Base-by-base conservation (phyloP, 2,888 invertebrate genomes). In the Cephus pulcher region DNA sequence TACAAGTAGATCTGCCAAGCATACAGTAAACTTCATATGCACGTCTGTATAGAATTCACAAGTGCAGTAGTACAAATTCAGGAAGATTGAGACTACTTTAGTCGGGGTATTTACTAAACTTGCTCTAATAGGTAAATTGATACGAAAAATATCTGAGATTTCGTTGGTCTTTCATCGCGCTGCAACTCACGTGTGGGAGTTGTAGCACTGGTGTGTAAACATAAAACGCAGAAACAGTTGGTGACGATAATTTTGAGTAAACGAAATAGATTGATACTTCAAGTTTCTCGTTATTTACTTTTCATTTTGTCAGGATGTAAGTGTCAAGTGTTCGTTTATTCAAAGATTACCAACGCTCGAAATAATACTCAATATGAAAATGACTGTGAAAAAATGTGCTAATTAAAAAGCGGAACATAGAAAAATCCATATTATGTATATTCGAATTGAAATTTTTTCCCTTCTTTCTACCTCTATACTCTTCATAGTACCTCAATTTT, bases 241-340 rank as follows among this genome's bases (percentile, higher is more conserved):
- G 34, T 34, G 35, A 74, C 15, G 35, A 74, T 34, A 74, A 74
- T 35, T 9, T 23, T 12, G 11, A 11, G 32, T 34, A 74, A 74
- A 74, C n/a, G 35, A 74, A 34, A 74, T n/a, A 34, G n/a, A 9
- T 34, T 34, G 74, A 4, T 74, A 74, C 74, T 74, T 71, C n/a
- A n/a, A 30, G 35, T 74, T 35, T 11, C 74, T 34, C 23, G 74
- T 4, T 35, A 34, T 34, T n/a, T 35, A 34, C 35, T 34, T 74
- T 74, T 74, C 37, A 23, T 11, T 74, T 34, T 34, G 37, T 23
- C 74, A 34, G 37, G 12, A 74, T 33, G 35, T 34, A 34, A 74
- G n/a, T 4, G 6, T 12, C n/a, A 35, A 74, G n/a, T 33, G 34
- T 74, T 34, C 32, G 30, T 30, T 71, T 71, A 71, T 71, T 71